A percentile compares a stretch with the other conserved stretches of the same genome.
Conservation (phyloP, 2,113 vertebrate genomes). For the Bungarus multicinctus region DNA sequence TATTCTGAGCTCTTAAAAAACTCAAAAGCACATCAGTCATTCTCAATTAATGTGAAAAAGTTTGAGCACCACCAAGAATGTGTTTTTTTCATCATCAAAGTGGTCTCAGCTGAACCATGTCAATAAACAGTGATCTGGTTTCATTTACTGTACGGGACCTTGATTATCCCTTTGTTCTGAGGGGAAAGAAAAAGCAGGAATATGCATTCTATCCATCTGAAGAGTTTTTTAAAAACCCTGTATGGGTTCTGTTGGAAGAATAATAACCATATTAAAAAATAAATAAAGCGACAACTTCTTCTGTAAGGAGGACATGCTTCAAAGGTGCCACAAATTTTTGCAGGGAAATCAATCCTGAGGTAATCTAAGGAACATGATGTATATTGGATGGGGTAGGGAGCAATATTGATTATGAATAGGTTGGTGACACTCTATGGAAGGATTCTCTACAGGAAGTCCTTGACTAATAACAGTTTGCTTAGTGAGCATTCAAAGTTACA, state of each 20-base stretch:
- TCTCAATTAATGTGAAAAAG: conserved; percentile 17
- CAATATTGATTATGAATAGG: background rate
- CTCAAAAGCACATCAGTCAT: background rate
- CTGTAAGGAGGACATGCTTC: background rate
- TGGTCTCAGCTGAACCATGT: background rate
- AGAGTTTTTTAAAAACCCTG: background rate
- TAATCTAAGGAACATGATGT: background rate
- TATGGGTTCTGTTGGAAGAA: background rate
- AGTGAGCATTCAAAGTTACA: background rate
- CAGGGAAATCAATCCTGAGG: background rate
- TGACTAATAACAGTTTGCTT: background rate
- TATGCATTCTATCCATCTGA: background rate
- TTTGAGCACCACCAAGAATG: background rate
- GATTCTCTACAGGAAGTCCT: background rate
- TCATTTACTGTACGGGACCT: conserved; percentile 12
- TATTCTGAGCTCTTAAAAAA: background rate
- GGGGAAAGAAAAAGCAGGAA: background rate
- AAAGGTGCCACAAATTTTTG: background rate
- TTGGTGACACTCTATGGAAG: background rate
- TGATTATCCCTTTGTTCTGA: conserved; percentile 3
- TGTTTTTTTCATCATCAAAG: conserved; percentile 20
- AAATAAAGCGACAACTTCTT: background rate
- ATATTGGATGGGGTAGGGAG: background rate
- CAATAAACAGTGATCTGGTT: conserved; percentile 23
- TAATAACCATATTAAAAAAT: background rate